phyloP scores from a whole-genome alignment of 1,140 invertebrate species.

The Drosophila kurseongensis region DNA sequence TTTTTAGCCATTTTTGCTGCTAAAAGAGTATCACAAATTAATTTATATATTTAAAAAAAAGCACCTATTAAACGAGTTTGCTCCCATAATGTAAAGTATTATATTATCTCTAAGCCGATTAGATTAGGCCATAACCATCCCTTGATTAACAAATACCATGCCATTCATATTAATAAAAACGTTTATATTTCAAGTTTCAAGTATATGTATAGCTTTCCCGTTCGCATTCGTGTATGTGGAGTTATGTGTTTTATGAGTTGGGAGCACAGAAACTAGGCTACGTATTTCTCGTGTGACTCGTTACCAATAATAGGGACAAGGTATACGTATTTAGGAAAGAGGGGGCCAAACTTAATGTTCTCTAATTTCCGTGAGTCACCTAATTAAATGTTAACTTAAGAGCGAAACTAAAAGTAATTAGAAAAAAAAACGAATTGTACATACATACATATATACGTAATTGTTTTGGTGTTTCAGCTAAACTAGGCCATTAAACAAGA shows the following conservation, averaged over 20 bases:
- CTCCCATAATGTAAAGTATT: too few species aligned
- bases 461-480: slow-evolving; percentile 51
- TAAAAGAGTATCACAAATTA: too few species aligned
- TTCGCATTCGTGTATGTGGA: slow-evolving; percentile 39
- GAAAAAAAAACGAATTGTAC: slow-evolving; percentile 21
- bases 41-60: too few species aligned
- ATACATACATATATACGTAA: slow-evolving; percentile 26
- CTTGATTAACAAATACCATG: slow-evolving; percentile 3
- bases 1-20: too few species aligned
- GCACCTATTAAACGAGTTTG: too few species aligned
- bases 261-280: slow-evolving; percentile 56
- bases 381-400: slow-evolving; percentile 58
- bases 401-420: slow-evolving; percentile 55
- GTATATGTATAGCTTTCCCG: slow-evolving; percentile 57
- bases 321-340: slow-evolving; percentile 25
- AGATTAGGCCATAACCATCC: background rate
- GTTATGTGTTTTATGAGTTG: slow-evolving; percentile 56
- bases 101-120: slow-evolving; percentile 6
- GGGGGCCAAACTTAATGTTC: background rate
- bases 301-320: background rate
- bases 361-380: slow-evolving; percentile 39
- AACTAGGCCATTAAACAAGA: slow-evolving; percentile 53
- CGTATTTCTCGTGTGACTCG: slow-evolving; percentile 35
- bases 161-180: slow-evolving; percentile 68
- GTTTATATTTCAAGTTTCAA: slow-evolving; percentile 75